These are phyloP conservation scores for Apamea anceps DNA, from an alignment of 2,888 invertebrate genomes.

Conservation along the genomic window DNA sequence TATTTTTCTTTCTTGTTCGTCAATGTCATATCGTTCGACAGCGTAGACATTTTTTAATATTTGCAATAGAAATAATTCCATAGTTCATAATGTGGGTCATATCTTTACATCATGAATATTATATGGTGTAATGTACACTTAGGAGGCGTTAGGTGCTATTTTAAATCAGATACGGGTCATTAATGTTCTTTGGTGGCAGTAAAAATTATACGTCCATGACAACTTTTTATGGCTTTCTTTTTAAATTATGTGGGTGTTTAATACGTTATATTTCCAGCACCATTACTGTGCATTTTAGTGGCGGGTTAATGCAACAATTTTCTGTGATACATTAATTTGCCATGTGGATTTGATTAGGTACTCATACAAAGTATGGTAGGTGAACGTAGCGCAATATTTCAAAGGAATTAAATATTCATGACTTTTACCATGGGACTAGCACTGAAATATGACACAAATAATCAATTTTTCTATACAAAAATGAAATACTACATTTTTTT, in stretches of 20 bases:
- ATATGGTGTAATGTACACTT: conserved; percentile 63
- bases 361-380: background rate
- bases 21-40: background rate
- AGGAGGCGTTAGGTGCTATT: conserved; percentile 54
- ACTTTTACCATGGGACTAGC: too few species aligned
- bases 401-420: background rate
- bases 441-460: background rate
- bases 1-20: background rate
- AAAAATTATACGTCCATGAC: conserved; percentile 54
- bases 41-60: conserved; percentile 6
- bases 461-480: background rate
- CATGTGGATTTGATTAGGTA: background rate
- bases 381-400: too few species aligned
- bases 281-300: conserved; percentile 24
- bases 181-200: conserved; percentile 44
- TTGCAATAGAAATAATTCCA: conserved; percentile 31
- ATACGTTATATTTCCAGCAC: conserved; percentile 27
- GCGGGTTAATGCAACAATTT: conserved; percentile 19
- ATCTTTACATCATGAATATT: conserved; percentile 60
- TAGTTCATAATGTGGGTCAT: conserved; percentile 50
- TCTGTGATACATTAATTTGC: background rate
- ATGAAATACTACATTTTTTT: background rate
- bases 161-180: conserved; percentile 63
- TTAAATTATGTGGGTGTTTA: conserved; percentile 46
- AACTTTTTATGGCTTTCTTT: conserved; percentile 46